phyloP scores from a whole-genome alignment of 2,797 vertebrate species.

The Vultur gryphus region DNA sequence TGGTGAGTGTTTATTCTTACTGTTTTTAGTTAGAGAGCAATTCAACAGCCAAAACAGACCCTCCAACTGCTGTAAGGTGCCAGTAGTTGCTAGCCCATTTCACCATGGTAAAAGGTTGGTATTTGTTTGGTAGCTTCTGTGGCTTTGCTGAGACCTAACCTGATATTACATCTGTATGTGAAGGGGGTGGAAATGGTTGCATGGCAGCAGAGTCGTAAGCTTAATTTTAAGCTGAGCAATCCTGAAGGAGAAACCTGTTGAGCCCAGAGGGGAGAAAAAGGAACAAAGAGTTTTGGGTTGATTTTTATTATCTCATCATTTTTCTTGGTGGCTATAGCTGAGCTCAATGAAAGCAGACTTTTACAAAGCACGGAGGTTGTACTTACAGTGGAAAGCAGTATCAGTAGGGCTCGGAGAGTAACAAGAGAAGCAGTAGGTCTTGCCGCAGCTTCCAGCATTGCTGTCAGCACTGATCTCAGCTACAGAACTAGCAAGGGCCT shows the following conservation, averaged over 20 bases:
- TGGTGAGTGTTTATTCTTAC: not conserved
- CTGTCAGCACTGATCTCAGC: not conserved
- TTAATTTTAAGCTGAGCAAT: not conserved
- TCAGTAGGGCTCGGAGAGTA: not conserved
- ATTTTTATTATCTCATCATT: not conserved
- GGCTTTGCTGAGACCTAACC: not conserved
- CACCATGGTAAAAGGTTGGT: not conserved
- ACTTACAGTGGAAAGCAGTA: accelerated
- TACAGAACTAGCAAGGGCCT: not conserved
- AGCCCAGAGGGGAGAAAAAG: not conserved
- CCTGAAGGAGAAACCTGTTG: not conserved
- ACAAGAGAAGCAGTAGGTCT: not conserved
- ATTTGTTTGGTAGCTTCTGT: not conserved
- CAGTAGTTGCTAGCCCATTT: not conserved
- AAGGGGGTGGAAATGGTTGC: not conserved
- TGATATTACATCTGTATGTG: not conserved
- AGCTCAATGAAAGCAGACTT: not conserved
- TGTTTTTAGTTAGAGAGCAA: not conserved
- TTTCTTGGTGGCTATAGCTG: not conserved
- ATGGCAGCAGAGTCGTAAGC: not conserved
- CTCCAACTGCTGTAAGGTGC: not conserved
- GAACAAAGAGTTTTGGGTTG: not conserved
- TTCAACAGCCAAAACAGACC: not conserved
- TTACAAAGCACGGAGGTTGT: not conserved
- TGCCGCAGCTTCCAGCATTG: not conserved